Evolutionary conservation across 2,888 invertebrate genomes (phyloP).

Genomic region (Pycnomerus fuliginosus): DNA sequence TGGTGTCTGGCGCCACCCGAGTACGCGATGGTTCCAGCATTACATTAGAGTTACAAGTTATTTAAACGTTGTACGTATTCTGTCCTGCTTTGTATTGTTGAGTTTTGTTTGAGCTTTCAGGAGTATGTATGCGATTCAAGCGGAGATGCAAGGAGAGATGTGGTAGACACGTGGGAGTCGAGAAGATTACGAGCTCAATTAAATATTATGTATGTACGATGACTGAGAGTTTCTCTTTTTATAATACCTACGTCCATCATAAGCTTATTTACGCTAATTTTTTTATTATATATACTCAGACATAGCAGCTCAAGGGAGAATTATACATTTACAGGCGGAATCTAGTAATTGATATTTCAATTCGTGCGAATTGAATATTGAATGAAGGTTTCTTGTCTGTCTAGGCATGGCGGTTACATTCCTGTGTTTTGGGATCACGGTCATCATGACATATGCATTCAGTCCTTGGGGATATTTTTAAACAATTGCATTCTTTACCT

Average conservation of each 20-base stretch:
- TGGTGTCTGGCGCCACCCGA: constrained; percentile 29
- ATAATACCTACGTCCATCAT: too few relatives aligned
- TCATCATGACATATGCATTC: constrained; percentile 29
- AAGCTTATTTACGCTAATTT: too few relatives aligned
- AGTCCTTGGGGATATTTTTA: constrained; percentile 23
- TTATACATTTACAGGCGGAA: too few relatives aligned
- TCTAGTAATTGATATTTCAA: too few relatives aligned
- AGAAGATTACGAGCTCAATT: constrained; percentile 34
- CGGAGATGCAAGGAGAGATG: constrained; percentile 20
- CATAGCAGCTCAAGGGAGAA: too few relatives aligned
- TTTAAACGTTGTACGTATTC: constrained; percentile 20
- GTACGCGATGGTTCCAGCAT: too few relatives aligned
- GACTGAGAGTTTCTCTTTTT: constrained; percentile 15
- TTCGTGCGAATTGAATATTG: too few relatives aligned
- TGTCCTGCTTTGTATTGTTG: constrained; percentile 22
- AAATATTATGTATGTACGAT: constrained; percentile 36
- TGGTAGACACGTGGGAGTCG: constrained; percentile 33
- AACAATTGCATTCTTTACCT: constrained; percentile 5
- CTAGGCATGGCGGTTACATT: too few relatives aligned
- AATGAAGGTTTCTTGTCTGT: too few relatives aligned
- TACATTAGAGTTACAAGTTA: too few relatives aligned
- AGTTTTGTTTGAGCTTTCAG: constrained; percentile 12
- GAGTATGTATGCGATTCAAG: constrained; percentile 12
- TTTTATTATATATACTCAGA: too few relatives aligned
- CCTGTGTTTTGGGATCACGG: constrained; percentile 36